Percentiles rank a stretch among this genome's conserved stretches.
Evolutionary conservation across 2,888 invertebrate species (phyloP).

Genomic region (Xylocampa areola): DNA sequence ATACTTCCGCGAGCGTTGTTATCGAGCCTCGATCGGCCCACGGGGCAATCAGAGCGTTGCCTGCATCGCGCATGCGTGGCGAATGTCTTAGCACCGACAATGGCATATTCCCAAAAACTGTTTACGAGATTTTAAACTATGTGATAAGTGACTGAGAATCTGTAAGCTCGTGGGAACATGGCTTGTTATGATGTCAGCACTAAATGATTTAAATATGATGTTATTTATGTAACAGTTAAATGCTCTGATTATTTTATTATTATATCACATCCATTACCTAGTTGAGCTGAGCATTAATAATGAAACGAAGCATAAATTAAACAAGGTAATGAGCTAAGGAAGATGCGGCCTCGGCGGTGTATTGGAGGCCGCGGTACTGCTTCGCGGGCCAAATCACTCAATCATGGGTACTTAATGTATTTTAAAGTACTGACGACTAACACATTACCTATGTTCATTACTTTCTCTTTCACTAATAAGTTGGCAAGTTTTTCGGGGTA

Average conservation of each 20-base stretch:
- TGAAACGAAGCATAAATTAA: slow-evolving; percentile 63
- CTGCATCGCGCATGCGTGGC: slow-evolving; percentile 64
- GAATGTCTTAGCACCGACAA: slow-evolving; percentile 56
- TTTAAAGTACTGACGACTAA: slow-evolving; percentile 59
- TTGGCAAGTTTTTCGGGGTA: slow-evolving; percentile 17
- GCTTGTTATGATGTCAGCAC: slow-evolving; percentile 33
- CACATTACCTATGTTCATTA: slow-evolving; percentile 56
- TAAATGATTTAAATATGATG: slow-evolving; percentile 32
- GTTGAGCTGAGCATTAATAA: slow-evolving; percentile 44
- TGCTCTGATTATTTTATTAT: slow-evolving; percentile 44
- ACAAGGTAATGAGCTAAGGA: slow-evolving; percentile 75
- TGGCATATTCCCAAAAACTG: slow-evolving; percentile 49
- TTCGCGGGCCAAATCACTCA: slow-evolving; percentile 59
- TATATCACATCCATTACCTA: slow-evolving; percentile 44
- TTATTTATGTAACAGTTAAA: slow-evolving; percentile 32
- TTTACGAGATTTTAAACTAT: slow-evolving; percentile 34
- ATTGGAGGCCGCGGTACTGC: slow-evolving; percentile 66
- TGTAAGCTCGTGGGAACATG: slow-evolving; percentile 49
- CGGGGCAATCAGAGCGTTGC: slow-evolving; percentile 71
- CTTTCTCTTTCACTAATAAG: slow-evolving; percentile 45
- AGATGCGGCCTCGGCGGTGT: slow-evolving; percentile 76
- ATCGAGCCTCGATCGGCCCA: slow-evolving; percentile 66
- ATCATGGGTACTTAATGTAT: slow-evolving; percentile 68
- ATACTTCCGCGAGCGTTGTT: slow-evolving; percentile 66
- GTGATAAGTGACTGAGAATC: slow-evolving; percentile 32